Conservation (phyloP, 2,888 invertebrate species). For the Caenorhabditis panamensis region DNA sequence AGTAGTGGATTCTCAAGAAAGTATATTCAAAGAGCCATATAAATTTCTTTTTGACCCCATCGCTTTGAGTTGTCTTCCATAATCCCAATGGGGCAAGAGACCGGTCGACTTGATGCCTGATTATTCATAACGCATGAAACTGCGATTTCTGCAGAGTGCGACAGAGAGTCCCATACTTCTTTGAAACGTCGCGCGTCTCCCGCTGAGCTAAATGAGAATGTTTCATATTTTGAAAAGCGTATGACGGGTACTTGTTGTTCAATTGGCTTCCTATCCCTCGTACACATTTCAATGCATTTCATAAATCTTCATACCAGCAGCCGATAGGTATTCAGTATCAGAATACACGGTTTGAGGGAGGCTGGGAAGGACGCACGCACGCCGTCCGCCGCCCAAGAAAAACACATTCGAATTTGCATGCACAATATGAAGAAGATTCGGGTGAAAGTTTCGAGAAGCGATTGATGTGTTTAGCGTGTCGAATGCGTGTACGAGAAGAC, state of each 20-base stretch:
- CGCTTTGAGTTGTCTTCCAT: slow-evolving; percentile 23
- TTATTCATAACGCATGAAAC: slow-evolving; percentile 51
- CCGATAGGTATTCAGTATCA: slow-evolving; percentile 21
- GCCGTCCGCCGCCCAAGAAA: slow-evolving; percentile 13
- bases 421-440: slow-evolving; percentile 50
- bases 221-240: slow-evolving; percentile 32
- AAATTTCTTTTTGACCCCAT: slow-evolving; percentile 50
- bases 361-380: slow-evolving; percentile 8
- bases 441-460: slow-evolving; percentile 46
- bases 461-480: slow-evolving; percentile 42
- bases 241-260: slow-evolving; percentile 13
- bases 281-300: slow-evolving; percentile 2
- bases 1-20: neutral
- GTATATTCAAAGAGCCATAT: slow-evolving; percentile 28
- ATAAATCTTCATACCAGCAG: slow-evolving; percentile 5
- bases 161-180: slow-evolving; percentile 7
- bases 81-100: slow-evolving; percentile 28
- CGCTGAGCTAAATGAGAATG: slow-evolving; percentile 45
- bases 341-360: neutral
- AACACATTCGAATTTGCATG: slow-evolving; percentile 63
- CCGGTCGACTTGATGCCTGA: slow-evolving; percentile 38
- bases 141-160: slow-evolving; percentile 17
- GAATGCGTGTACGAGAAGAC: neutral
- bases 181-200: slow-evolving; percentile 13
- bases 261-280: slow-evolving; percentile 3